Evolutionary conservation across 2,113 vertebrate genomes (phyloP), one percentile per base, ranked within the genome.

Genomic region (Procapra przewalskii): DNA sequence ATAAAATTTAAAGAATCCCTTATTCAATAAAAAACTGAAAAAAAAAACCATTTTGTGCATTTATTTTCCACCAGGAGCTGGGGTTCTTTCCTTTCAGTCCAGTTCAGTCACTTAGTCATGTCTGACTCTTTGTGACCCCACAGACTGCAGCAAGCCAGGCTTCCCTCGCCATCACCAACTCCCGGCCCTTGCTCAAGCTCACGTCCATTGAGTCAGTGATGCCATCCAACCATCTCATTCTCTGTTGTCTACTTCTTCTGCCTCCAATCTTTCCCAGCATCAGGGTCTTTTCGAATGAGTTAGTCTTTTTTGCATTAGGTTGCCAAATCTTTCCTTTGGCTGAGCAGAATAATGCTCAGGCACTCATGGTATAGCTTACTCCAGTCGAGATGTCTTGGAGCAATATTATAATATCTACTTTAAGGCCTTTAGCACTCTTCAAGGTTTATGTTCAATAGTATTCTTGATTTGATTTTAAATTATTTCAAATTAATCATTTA

Each of bases 311-410:
- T 19, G 3, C 64, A 67, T 67, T 67, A 67, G 33, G 33, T 67
- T 19, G 10, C 64, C 64, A 36, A 67, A 67, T 36, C 33, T 36
- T 67, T 67, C 17, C 0, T 48, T 85, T 40, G 12, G 8, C 43
- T n/a, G 57, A 87, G 2, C 25, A 6, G 27, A 64, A 15, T 57
- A 43, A 80, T 3, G 16, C 45, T 31, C 36, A 90, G 40, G n/a
- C 77, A 79, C 2, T 0, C 16, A 57, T 9, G 2, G 7, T 50
- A 1, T 19, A 62, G 4, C 21, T n/a, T 13, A 81, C 17, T 15
- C 2, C 8, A 21, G 16, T 48, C 1, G 16, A 33, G 40, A 50
- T 11, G 5, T 13, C 1, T 55, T 10, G 15, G 5, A 48, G 17
- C 27, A 60, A 25, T 23, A 40, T 36, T 43, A 79, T 27, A 54